Conservation (phyloP, 2,888 invertebrate genomes). For the Dicyrtomina minuta region DNA sequence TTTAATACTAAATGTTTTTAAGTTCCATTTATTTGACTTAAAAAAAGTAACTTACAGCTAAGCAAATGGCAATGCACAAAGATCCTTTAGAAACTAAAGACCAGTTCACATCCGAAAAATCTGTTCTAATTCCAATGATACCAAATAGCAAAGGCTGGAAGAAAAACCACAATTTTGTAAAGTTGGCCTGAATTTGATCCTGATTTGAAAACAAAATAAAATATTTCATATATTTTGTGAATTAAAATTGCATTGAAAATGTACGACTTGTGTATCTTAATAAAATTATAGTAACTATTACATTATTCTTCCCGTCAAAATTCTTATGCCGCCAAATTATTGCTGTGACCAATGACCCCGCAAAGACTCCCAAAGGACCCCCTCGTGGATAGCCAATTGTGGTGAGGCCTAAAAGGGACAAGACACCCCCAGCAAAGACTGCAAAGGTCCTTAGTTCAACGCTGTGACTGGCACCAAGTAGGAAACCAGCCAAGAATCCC, state of each 20-base stretch:
- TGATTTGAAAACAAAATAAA: no score
- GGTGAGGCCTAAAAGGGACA: slow-evolving; percentile 44
- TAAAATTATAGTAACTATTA: slow-evolving; percentile 23
- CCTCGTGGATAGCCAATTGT: slow-evolving; percentile 48
- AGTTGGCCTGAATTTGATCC: slow-evolving; percentile 36
- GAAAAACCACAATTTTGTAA: slow-evolving; percentile 43
- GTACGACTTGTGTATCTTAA: no score
- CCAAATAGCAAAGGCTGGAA: slow-evolving; percentile 51
- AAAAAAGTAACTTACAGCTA: slow-evolving; percentile 8
- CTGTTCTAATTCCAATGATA: slow-evolving; percentile 45
- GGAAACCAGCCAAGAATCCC: slow-evolving; percentile 43
- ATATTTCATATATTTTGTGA: not conserved
- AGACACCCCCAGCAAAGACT: slow-evolving; percentile 41
- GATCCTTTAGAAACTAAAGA: slow-evolving; percentile 35
- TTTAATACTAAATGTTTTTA: no score
- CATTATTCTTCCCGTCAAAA: slow-evolving; percentile 44
- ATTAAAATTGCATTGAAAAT: not conserved
- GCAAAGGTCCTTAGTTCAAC: slow-evolving; percentile 30
- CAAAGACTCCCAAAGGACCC: slow-evolving; percentile 44
- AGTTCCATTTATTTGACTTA: not conserved
- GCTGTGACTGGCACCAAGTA: slow-evolving; percentile 20
- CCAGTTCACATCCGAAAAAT: slow-evolving; percentile 45
- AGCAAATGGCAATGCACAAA: slow-evolving; percentile 38
- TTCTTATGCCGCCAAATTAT: slow-evolving; percentile 36
- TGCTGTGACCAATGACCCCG: slow-evolving; percentile 38